Percentiles rank a stretch among this genome's conserved stretches.
These are phyloP conservation scores for Notamacropus eugenii DNA, from an alignment of 2,797 vertebrate species.

Conservation along the genomic window DNA sequence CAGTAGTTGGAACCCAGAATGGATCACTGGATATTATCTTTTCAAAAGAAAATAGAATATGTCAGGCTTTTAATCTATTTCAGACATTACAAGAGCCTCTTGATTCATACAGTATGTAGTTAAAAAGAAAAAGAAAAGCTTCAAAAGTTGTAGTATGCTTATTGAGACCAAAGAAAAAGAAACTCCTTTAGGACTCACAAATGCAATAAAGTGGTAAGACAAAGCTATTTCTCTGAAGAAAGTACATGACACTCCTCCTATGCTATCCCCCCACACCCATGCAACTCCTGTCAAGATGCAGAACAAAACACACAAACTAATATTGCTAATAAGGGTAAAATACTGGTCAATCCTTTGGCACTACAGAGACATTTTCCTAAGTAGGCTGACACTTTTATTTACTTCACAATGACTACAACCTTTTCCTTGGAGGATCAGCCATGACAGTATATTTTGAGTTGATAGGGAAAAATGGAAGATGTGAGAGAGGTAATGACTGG, in stretches of 20 bases:
- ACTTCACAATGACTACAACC: not conserved
- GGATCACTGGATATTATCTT: slow-evolving; percentile 95
- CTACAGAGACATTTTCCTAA: not conserved
- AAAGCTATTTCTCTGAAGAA: not conserved
- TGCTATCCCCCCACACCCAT: not conserved
- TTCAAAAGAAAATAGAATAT: slow-evolving; percentile 11
- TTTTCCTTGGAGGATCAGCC: not conserved
- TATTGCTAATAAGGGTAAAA: not conserved
- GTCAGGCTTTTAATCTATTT: not conserved
- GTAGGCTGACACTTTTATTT: not conserved
- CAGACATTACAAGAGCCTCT: not conserved
- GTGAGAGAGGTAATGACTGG: not conserved
- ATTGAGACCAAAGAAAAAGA: not conserved
- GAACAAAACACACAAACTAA: not conserved
- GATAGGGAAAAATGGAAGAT: not conserved
- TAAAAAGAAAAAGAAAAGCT: not conserved
- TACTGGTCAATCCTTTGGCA: not conserved
- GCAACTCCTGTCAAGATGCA: not conserved
- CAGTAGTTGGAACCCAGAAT: slow-evolving; percentile 97
- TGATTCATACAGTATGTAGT: not conserved
- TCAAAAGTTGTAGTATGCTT: not conserved
- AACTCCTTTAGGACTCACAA: not conserved
- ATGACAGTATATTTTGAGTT: not conserved
- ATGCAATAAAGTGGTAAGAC: no score
- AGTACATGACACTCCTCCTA: not conserved